A percentile compares a stretch with the other conserved stretches of the same genome.
Evolutionary conservation across 2,113 vertebrate species (phyloP).

Genomic region (Alaudala cheleensis): DNA sequence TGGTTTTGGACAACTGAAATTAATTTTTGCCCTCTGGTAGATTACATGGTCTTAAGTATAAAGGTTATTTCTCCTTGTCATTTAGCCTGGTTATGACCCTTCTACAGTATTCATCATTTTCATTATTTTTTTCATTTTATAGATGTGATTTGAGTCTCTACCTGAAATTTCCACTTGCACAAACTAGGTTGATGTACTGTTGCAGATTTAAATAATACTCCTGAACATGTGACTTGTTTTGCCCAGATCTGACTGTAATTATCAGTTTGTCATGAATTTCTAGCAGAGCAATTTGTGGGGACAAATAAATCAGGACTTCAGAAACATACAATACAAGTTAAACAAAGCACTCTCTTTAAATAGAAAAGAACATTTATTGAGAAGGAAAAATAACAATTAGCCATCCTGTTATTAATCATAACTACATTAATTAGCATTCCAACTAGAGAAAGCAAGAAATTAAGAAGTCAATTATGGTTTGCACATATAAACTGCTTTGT

Average conservation of each 20-base stretch:
- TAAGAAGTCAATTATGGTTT: conserved; percentile 11
- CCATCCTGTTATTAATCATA: not conserved
- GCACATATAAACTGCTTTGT: not conserved
- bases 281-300: not conserved
- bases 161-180: not conserved
- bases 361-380: not conserved
- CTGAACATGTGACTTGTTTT: not conserved
- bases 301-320: not conserved
- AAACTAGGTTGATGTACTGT: not conserved
- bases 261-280: not conserved
- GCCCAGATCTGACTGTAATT: not conserved
- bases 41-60: not conserved
- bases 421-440: conserved; percentile 11
- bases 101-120: not conserved
- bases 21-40: not conserved
- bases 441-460: not conserved
- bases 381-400: not conserved
- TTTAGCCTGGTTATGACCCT: not conserved
- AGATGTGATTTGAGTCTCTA: not conserved
- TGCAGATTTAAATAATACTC: not conserved
- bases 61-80: not conserved
- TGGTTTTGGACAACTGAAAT: not conserved
- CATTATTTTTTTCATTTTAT: not conserved
- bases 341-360: not conserved
- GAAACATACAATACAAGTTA: not conserved